Base-by-base conservation (phyloP, 2,888 invertebrate species). In the Cynaeus angustus region DNA sequence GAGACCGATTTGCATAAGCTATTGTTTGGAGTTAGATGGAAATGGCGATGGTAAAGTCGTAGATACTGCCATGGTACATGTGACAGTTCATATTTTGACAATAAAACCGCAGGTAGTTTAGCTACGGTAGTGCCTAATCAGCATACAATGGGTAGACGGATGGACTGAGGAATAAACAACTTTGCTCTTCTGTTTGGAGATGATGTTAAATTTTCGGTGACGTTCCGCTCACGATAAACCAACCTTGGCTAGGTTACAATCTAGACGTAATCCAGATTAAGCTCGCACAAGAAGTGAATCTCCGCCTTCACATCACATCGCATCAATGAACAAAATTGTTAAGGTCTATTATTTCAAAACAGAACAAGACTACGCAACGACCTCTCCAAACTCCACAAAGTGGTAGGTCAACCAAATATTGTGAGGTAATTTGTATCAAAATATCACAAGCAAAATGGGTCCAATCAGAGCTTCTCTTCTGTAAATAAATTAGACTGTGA, bases 71-170 rank as follows among this genome's bases (percentile, higher is more conserved):
- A 33, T 13, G 41, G 12, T 14, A 48, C 28, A 46, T 46, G 62
- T 48, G 50, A 38, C 62, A 50, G 62, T 62, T 62, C 62, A 62
- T 62, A 62, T 62, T 62, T 62, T 33, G 62, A 50, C 62, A 62
- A 50, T 45, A 66, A 66, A 38, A 16, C 48, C 21, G 37, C 67
- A 50, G 58, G 66, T 66, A 66, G 66, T 50, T 3, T 21, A 4
- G 50, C 41, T 37, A 52, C 38, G 59, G 75, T 73, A 74, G 75
- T 76, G 61, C 72, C 75, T 75, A 70, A 77, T 77, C 75, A 77
- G 75, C 77, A 77, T 77, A 77, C 77, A 77, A 77, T 77, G 69
- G 75, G 59, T 21, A 53, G 48, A 62, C 62, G 53, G 14, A 41
- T 13, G 16, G 37, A 50, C 62, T 1, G 56, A 41, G 43, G 41